Evolutionary conservation across 2,797 vertebrate species (phyloP).

Genomic region (Pantherophis vulpinus): DNA sequence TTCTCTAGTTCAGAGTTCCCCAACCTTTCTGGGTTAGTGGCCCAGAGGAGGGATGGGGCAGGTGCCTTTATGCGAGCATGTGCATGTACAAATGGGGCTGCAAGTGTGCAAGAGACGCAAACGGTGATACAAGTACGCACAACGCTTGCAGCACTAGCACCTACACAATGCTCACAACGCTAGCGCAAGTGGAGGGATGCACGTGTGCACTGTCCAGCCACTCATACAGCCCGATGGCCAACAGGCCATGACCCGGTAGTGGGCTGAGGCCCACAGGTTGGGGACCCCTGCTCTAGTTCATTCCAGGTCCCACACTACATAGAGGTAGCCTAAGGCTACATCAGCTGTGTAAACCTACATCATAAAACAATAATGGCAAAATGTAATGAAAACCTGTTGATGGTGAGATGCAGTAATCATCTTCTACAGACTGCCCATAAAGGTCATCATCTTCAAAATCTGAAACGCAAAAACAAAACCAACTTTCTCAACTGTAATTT

Average conservation of each 20-base stretch:
- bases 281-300: background rate
- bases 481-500: conserved; percentile 6
- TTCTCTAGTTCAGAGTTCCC: background rate
- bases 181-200: no score
- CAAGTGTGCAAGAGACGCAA: no score
- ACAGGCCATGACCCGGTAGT: background rate
- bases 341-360: background rate
- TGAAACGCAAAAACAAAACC: conserved; percentile 60
- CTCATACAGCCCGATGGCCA: background rate
- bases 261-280: background rate
- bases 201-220: background rate
- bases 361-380: background rate
- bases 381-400: conserved; percentile 86
- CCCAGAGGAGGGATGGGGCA: no score
- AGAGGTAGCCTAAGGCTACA: background rate
- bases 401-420: conserved; percentile 97
- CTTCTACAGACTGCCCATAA: conserved; percentile 95
- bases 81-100: no score
- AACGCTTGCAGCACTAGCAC: background rate
- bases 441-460: conserved; percentile 97
- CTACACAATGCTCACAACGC: fast-evolving
- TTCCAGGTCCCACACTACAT: background rate
- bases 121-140: background rate
- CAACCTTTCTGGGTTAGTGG: background rate
- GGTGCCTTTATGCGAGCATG: background rate